Percentiles rank a stretch among this genome's conserved stretches.
Evolutionary conservation across 2,113 vertebrate genomes (phyloP).

Genomic region (cattle (Bos taurus)): DNA sequence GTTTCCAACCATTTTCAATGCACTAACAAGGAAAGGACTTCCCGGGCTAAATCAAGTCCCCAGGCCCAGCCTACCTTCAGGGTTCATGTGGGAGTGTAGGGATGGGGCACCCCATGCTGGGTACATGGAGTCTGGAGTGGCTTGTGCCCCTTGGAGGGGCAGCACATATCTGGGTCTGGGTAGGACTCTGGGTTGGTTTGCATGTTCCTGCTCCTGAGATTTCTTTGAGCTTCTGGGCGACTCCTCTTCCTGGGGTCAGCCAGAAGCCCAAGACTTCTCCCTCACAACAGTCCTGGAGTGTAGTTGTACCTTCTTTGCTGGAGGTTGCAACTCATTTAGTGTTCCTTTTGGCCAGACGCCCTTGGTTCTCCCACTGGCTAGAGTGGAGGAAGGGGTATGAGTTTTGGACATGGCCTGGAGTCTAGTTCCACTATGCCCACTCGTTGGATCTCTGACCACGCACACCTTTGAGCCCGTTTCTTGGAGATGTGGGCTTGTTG

Average conservation of each 20-base stretch:
- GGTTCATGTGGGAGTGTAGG: neutral
- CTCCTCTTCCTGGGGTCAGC: neutral
- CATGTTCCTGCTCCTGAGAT: neutral
- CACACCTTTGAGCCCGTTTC: neutral
- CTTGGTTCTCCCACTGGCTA: neutral
- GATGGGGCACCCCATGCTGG: neutral
- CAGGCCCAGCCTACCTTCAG: neutral
- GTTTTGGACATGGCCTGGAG: neutral
- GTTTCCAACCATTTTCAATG: neutral
- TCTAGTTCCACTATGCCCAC: neutral
- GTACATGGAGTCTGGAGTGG: accelerated
- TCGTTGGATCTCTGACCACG: neutral
- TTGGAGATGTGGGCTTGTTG: neutral
- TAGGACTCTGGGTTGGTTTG: no score
- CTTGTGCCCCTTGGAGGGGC: neutral
- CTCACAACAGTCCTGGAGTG: neutral
- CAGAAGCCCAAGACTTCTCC: neutral
- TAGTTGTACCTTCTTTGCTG: neutral
- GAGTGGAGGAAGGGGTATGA: neutral
- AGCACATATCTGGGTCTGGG: neutral
- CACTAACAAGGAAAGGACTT: neutral
- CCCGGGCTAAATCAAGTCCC: neutral
- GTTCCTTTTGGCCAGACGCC: neutral
- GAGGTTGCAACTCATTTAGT: no score
- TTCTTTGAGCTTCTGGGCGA: neutral